Conservation (phyloP, 2,113 vertebrate species). For the Cnemophilus loriae region DNA sequence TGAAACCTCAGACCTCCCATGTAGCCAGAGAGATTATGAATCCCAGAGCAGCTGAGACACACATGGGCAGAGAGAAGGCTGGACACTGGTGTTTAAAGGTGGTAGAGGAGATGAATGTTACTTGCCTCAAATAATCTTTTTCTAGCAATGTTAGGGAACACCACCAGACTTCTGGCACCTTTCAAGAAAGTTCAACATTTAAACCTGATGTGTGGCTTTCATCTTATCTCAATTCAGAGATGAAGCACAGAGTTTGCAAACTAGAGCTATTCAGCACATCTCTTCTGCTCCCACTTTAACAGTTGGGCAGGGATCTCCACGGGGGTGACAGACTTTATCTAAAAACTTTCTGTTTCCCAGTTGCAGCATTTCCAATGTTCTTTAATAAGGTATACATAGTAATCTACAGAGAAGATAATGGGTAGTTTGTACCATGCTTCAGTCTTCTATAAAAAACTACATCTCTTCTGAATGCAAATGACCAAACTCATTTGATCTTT, state of each 20-base stretch:
- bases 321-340: background rate
- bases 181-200: background rate
- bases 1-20: background rate
- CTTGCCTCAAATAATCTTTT: background rate
- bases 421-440: background rate
- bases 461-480: background rate
- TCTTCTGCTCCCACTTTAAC: background rate
- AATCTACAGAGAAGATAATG: background rate
- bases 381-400: background rate
- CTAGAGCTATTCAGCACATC: background rate
- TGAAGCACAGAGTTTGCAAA: background rate
- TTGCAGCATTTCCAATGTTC: background rate
- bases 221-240: background rate
- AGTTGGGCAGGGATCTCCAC: background rate
- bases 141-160: background rate
- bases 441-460: background rate
- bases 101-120: background rate
- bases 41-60: background rate
- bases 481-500: background rate
- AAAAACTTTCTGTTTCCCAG: background rate
- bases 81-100: background rate
- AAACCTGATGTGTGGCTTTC: background rate
- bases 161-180: background rate
- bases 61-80: background rate
- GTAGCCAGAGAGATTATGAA: background rate